Percentiles rank a stretch among this genome's conserved stretches.
Conservation (phyloP, 2,797 vertebrate genomes). For the Bucorvus abyssinicus region DNA sequence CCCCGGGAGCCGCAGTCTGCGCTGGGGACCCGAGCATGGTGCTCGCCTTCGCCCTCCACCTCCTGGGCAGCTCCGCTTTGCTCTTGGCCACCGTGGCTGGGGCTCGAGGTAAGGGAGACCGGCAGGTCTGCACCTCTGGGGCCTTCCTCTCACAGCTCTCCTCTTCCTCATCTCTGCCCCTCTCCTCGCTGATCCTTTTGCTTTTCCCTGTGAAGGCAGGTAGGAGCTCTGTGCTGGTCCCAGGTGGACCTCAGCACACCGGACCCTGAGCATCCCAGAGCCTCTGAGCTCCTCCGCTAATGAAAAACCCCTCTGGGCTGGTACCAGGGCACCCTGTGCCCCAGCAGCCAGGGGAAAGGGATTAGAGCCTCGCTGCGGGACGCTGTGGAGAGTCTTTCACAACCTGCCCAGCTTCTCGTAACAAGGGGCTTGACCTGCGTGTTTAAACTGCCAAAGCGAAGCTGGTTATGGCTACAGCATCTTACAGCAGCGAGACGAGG, state of each 20-base stretch:
- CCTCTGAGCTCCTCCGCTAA: not conserved
- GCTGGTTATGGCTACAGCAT: not conserved
- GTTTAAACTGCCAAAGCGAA: not conserved
- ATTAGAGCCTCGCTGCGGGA: rapidly evolving
- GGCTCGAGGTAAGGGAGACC: not conserved
- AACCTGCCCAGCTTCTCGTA: not conserved
- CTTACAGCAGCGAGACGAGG: not conserved
- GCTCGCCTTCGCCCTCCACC: not conserved
- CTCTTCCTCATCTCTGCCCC: not conserved
- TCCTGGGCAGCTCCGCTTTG: conserved; percentile 4
- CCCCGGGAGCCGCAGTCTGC: rapidly evolving
- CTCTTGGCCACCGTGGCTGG: not conserved
- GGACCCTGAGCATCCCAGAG: not conserved
- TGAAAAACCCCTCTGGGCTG: not conserved
- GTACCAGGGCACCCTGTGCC: rapidly evolving
- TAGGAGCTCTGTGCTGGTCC: not conserved
- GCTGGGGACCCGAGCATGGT: not conserved
- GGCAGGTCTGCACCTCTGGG: not conserved
- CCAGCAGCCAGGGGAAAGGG: rapidly evolving
- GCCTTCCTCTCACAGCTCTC: not conserved
- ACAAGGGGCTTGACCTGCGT: not conserved
- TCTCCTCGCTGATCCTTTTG: not conserved
- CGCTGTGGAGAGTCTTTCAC: not conserved
- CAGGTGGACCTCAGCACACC: rapidly evolving
- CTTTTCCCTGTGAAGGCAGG: not conserved